A percentile compares a stretch with the other conserved stretches of the same genome.
Conservation (phyloP, 2,888 invertebrate species). For the Dicroscelio sp. region DNA sequence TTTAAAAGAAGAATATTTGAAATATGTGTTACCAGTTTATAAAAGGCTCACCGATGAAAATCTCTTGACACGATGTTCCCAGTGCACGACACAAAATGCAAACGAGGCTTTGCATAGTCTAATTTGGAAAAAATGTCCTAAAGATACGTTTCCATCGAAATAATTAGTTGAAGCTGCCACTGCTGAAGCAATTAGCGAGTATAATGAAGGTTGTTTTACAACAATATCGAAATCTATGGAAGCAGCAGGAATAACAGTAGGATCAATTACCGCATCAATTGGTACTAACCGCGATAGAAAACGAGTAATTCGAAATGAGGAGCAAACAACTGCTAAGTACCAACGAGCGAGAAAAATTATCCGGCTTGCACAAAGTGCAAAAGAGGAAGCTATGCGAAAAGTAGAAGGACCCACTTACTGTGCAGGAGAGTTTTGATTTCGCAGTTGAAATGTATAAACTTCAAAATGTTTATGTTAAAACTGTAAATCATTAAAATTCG, state of each 20-base stretch:
- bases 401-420: too few species aligned
- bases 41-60: conserved; percentile 8
- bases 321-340: too few species aligned
- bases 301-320: too few species aligned
- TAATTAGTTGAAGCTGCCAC: conserved; percentile 24
- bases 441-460: too few species aligned
- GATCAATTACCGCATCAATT: background rate
- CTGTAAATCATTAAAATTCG: too few species aligned
- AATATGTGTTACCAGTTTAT: conserved; percentile 38
- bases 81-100: conserved; percentile 42
- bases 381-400: too few species aligned
- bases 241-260: background rate
- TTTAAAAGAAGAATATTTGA: conserved; percentile 35
- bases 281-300: too few species aligned
- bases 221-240: background rate
- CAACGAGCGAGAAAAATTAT: too few species aligned
- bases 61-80: conserved; percentile 13
- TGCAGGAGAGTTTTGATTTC: too few species aligned
- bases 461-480: too few species aligned
- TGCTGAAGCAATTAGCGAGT: conserved; percentile 23
- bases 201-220: conserved; percentile 23
- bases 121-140: conserved; percentile 56
- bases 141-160: conserved; percentile 44
- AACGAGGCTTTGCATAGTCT: conserved; percentile 45
- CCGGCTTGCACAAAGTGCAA: too few species aligned